A percentile compares a stretch with the other conserved stretches of the same genome.
phyloP scores from a whole-genome alignment of 2,113 vertebrate species.

The Varanus salvator region DNA sequence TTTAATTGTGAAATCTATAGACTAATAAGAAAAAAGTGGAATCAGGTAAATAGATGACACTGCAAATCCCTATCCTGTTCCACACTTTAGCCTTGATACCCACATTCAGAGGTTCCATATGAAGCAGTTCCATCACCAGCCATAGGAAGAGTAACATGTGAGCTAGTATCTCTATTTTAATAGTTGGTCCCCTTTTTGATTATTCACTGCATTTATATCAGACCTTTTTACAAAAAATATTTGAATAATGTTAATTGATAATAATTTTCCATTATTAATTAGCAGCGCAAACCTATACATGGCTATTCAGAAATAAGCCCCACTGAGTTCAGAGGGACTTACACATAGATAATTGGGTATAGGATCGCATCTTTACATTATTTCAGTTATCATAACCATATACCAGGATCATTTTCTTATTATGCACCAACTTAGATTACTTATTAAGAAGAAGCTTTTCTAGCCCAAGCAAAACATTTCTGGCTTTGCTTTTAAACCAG shows the following conservation, averaged over 20 bases:
- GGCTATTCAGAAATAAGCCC: no score
- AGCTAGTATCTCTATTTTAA: background rate
- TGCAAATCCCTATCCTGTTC: background rate
- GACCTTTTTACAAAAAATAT: no score
- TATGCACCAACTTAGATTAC: slow-evolving; percentile 55
- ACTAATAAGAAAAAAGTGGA: background rate
- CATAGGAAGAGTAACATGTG: background rate
- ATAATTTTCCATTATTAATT: no score
- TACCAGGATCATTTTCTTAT: slow-evolving; percentile 69
- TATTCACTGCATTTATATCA: no score
- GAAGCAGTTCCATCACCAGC: background rate
- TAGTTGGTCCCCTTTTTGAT: background rate
- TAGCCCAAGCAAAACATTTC: slow-evolving; percentile 53
- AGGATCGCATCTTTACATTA: no score
- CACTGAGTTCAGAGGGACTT: no score
- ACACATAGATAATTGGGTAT: no score
- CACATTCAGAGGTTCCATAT: background rate
- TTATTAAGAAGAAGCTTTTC: slow-evolving; percentile 66
- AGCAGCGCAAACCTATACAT: no score
- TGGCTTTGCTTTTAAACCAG: slow-evolving; percentile 41
- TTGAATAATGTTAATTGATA: no score
- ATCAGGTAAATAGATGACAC: background rate
- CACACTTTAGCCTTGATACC: background rate
- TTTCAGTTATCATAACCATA: slow-evolving; percentile 53
- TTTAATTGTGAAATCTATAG: background rate